Evolutionary conservation across 2,113 vertebrate species (phyloP), one percentile per base, ranked within the genome.

Genomic region (Antigone vipio): DNA sequence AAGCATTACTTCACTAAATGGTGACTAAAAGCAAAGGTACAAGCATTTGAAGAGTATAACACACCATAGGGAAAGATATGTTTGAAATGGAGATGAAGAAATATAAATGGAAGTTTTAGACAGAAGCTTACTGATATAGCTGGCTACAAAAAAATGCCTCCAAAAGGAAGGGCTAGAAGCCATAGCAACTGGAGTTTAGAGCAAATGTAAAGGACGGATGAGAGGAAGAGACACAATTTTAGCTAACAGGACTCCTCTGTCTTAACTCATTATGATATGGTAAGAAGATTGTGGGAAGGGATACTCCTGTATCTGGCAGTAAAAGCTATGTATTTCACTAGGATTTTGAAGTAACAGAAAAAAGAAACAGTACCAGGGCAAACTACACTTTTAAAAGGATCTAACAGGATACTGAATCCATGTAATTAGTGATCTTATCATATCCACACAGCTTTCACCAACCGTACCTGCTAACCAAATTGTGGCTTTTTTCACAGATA

Each of bases 1-100:
- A 95, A 82, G 80, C 91, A 96, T 87, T 95, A 95, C 66, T 97
- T 95, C 59, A 66, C 62, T 96, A 95, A 97, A 82, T 58, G 58
- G 89, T 89, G 86, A 96, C 86, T 93, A 96, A 96, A 64, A 96
- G 85, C 47, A 86, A 74, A 78, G 56, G 23, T 93, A 92, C 69
- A 92, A 89, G 73, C 52, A 92, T 27, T 72, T 92, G 35, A 91
- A 89, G 56, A 82, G 29, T 50, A 5, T 78, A 79, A 86, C n/a
- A 82, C 64, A 86, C 44, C 60, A 86, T 4, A 67, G 55, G 24
- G 10, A 72, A 82, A 85, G 38, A 50, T 63, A 83, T 1, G 26
- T 83, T 86, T 93, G 76, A 91, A 85, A 90, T 56, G 60, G 52
- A 94, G 63, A 95, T 80, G 56, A 93, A 95, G 83, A 93, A 83